Conservation (phyloP, 30 jellyfish, hydroid and myxozoan species). For the Sanderia malayensis region DNA sequence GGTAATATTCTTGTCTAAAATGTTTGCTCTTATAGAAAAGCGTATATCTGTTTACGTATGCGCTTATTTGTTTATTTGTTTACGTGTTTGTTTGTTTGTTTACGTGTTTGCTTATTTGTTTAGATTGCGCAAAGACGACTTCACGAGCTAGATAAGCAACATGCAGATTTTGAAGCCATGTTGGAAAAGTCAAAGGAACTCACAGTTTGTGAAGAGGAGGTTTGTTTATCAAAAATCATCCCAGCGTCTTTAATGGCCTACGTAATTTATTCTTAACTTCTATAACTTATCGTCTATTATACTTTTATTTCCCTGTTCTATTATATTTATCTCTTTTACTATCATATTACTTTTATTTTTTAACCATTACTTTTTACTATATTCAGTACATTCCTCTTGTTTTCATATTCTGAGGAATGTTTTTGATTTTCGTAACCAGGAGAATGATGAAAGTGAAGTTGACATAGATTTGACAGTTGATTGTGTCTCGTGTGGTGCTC, state of each 20-base stretch:
- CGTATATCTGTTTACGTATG: too few species aligned
- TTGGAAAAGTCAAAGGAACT: slow-evolving; percentile 63
- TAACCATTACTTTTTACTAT: too few species aligned
- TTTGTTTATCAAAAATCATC: too few species aligned
- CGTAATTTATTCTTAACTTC: too few species aligned
- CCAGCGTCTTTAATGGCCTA: too few species aligned
- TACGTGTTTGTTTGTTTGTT: not conserved
- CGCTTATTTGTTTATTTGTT: too few species aligned
- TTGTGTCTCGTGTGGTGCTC: slow-evolving; percentile 96
- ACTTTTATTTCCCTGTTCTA: not conserved
- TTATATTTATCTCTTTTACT: not conserved
- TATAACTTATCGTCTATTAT: too few species aligned
- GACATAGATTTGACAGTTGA: slow-evolving; percentile 83
- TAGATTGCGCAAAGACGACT: slow-evolving; percentile 76
- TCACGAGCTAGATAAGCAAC: slow-evolving; percentile 75
- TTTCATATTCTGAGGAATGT: too few species aligned
- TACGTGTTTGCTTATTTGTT: not conserved
- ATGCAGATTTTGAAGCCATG: slow-evolving; percentile 62
- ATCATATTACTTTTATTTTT: not conserved
- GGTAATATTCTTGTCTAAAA: too few species aligned
- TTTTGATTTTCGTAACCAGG: slow-evolving; percentile 9
- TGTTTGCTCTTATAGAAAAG: too few species aligned
- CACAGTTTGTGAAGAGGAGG: slow-evolving; percentile 83
- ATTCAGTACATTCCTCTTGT: too few species aligned
- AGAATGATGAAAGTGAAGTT: slow-evolving; percentile 80